Base-by-base conservation (phyloP, 2,888 invertebrate genomes). In the Lamproptera curius region DNA sequence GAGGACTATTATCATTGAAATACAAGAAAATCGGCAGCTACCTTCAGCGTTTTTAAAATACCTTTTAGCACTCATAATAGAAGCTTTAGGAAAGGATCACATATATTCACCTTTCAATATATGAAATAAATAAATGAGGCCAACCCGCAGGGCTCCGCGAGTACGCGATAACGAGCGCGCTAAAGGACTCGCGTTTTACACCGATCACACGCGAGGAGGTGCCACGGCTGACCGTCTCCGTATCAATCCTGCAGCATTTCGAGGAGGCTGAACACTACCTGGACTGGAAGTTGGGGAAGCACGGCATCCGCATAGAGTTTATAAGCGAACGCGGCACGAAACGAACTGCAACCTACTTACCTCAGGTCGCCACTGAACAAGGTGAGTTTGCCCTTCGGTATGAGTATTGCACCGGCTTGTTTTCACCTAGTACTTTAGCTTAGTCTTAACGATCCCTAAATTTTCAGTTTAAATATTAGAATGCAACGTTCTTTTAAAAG, bases 291-390 rank as follows among this genome's bases (percentile, higher is more conserved):
- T 93, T 97, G 51, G 98, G 98, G 40, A 91, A 94, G 47, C 99
- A 99, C 79, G 99, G 99, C 50, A 99, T 99, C 69, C 92, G 99
- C 46, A 99, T 99, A 63, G 98, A 99, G 87, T 99, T 99, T 76
- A 87, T 93, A 58, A 97, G 95, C 75, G 98, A 98, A 74, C 92
- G 97, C 69, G 95, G 98, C 56, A 93, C 94, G 66, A 97, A 96
- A 76, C 92, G 97, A 70, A 98, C 97, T 58, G 99, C 99, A 70
- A 99, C 99, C 57, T 99, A 98, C 85, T 90, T 99, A 79, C 99
- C 99, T 44, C 97, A 99, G 89, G 98, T 99, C 62, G 98, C 99
- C 59, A 92, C 94, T 45, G 99, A 99, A 83, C 99, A 99, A 94
- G 99, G 98, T 96, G 54, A 10, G 43, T 38, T n/a, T 5, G 16